Conservation (phyloP, 92 coral and sea anemone species). For the Bergia sp. region DNA sequence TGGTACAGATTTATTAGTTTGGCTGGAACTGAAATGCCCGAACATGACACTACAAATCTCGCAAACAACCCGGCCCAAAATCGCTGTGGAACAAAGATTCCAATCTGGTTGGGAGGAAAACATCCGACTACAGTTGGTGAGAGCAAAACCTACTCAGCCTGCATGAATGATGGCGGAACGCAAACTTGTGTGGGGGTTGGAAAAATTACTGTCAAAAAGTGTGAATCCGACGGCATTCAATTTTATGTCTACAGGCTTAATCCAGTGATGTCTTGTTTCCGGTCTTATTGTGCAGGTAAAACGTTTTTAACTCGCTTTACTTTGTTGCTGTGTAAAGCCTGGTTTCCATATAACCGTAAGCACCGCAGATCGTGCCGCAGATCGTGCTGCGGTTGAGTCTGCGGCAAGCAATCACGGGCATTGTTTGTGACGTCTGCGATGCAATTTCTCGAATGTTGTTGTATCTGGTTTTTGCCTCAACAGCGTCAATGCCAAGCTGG, state of each 20-base stretch:
- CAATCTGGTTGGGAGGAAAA: slow-evolving; percentile 16
- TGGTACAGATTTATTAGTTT: slow-evolving; percentile 20
- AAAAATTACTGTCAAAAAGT: background rate
- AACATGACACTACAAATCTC: background rate
- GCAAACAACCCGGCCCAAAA: slow-evolving; percentile 1
- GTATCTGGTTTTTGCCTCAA: too few relatives aligned
- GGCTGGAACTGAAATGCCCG: slow-evolving; percentile 25
- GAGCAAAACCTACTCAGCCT: background rate
- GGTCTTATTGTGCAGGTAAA: slow-evolving; percentile 21
- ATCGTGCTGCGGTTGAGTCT: too few relatives aligned
- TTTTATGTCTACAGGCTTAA: slow-evolving; percentile 11
- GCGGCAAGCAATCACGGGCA: too few relatives aligned
- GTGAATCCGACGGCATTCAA: background rate
- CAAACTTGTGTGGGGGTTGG: slow-evolving; percentile 23
- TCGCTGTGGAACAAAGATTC: slow-evolving; percentile 7
- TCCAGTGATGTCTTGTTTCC: slow-evolving; percentile 12
- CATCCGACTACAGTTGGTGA: slow-evolving; percentile 4
- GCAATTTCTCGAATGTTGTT: too few relatives aligned
- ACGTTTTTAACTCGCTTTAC: background rate
- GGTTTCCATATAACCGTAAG: too few relatives aligned
- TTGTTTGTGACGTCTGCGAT: too few relatives aligned
- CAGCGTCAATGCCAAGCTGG: too few relatives aligned
- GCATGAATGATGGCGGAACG: background rate
- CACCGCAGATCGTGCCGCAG: too few relatives aligned
- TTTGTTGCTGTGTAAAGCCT: too few relatives aligned